Evolutionary conservation across 2,888 invertebrate species (phyloP), one percentile per base, ranked within the genome.

Genomic region (Tanypteryx hageni): DNA sequence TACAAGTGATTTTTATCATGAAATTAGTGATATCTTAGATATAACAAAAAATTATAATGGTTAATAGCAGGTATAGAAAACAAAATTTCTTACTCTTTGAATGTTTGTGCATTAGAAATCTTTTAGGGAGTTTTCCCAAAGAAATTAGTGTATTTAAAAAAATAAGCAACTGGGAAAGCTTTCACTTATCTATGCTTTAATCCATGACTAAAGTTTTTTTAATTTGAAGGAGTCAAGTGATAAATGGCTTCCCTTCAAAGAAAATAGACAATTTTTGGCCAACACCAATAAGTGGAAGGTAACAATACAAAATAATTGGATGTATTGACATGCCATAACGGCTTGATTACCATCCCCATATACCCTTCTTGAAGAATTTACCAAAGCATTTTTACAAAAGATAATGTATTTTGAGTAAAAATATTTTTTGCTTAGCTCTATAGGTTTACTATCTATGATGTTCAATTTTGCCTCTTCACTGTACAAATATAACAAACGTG

Each of bases 331-430:
- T 68, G 89, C 89, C 89, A 64, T 44, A 14, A 61, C 44, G 64
- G 89, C 89, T 89, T 89, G 64, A 64, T 64, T 64, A 44, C 64
- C 64, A 89, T 89, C 89, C 89, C 44, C 61, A 64, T 64, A n/a
- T 18, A 14, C 64, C 44, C 44, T 18, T 64, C 44, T 56, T 64
- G 61, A 14, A 64, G 89, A 64, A 68, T 64, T 31, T 89, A 89
- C 31, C 44, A 64, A 68, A 68, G 64, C 89, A 89, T 44, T 61
- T n/a, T 89, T 89, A 89, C 64, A 89, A 89, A 89, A 64, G 64
- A 64, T 89, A 89, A 89, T 89, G 64, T 89, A 61, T 89, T 44
- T 89, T n/a, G 64, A 64, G 86, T 64, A 89, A 89, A 89, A 89
- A 89, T 89, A 89, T 89, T 10, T 31, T 89, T 64, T 89, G 64